Evolutionary conservation across 2,113 vertebrate species (phyloP), one percentile per base, ranked within the genome.

Genomic region (Electrona antarctica): DNA sequence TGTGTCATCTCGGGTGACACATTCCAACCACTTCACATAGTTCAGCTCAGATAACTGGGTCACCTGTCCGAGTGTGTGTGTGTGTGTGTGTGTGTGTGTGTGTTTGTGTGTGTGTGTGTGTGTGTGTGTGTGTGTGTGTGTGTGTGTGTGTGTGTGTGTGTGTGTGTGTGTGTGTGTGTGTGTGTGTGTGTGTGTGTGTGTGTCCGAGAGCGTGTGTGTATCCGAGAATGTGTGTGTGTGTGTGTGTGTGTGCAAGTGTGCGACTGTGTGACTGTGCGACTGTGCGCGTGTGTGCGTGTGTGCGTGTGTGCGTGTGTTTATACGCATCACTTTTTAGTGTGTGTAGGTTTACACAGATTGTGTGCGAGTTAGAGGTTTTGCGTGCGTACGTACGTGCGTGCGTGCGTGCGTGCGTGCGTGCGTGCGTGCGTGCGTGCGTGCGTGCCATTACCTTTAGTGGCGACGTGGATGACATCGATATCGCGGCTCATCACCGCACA

Each of bases 371-470:
- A 4, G 33, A 41, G 3, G 33, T 41, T 41, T 1, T 52, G 9
- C 52, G 64, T 29, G 64, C 29, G 49, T 33, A 2, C 7, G 49
- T 65, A 48, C 52, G 49, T 65, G 15, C 29, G 41, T 57, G 65
- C 50, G 57, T 13, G 67, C 8, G 8, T 46, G 65, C 49, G 56
- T 21, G 55, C 52, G 74, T 55, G 67, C 12, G 52, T 48, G 14
- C 48, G 14, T 14, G 46, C 49, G 33, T 59, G 71, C 48, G 46
- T 12, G 8, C 50, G 49, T 4, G 29, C 10, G 1, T 3, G 28
- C n/a, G 15, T 56, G 69, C 73, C 83, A 77, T 92, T 92, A 99
- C 97, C 96, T 94, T 96, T 92, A 64, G 93, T 97, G 78, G 96
- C 97, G 3, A 84, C 83, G 63, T 93, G 94, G 83, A 98, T 92